Percentiles rank a stretch among this genome's conserved stretches.
Evolutionary conservation across 2,797 vertebrate species (phyloP).

Genomic region (Pteropus rufus): DNA sequence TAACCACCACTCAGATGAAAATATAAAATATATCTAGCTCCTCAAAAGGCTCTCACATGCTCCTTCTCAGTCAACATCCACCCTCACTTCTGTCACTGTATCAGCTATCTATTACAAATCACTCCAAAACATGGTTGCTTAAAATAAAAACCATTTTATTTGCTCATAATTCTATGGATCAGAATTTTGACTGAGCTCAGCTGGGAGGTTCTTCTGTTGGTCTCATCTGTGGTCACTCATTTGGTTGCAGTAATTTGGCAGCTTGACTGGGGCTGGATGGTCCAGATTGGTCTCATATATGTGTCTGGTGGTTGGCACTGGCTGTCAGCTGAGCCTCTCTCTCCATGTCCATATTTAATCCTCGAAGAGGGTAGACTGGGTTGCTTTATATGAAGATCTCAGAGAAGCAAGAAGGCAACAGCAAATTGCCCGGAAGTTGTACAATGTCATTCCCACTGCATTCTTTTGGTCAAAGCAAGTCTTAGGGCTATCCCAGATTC

Average conservation of each 20-base stretch:
- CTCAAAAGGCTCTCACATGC: background rate
- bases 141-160: background rate
- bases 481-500: background rate
- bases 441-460: background rate
- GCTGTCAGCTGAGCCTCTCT: background rate
- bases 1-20: background rate
- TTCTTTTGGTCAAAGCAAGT: background rate
- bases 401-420: background rate
- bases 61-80: background rate
- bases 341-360: background rate
- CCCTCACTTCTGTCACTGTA: background rate
- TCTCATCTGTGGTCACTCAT: background rate
- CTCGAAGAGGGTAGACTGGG: background rate
- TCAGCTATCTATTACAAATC: background rate
- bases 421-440: background rate
- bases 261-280: background rate
- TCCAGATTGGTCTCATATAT: background rate
- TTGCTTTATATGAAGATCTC: background rate
- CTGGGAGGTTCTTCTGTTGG: background rate
- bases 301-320: background rate
- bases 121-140: background rate
- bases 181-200: background rate
- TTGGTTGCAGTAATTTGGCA: background rate
- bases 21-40: background rate
- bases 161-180: background rate